Conservation (phyloP, 2,797 vertebrate species). For the Schizopygopsis pylzovi region DNA sequence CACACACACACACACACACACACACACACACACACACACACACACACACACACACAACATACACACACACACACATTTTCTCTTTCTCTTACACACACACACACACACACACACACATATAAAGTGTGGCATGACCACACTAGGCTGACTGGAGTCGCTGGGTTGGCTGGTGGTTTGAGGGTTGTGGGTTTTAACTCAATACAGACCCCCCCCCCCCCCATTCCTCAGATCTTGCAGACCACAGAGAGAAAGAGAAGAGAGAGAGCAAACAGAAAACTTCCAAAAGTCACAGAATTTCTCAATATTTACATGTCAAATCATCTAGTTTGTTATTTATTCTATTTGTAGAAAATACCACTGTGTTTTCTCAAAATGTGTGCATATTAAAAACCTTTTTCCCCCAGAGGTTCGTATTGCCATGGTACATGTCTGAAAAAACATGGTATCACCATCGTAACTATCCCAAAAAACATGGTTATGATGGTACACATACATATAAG, state of each 20-base stretch:
- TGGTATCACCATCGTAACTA: neutral
- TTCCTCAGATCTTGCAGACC: constrained; percentile 48
- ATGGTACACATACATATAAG: neutral
- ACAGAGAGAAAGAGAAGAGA: constrained; percentile 31
- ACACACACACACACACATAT: neutral
- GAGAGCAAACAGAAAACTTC: neutral
- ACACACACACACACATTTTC: neutral
- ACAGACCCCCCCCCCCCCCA: constrained; percentile 48
- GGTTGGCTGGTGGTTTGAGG: constrained; percentile 60
- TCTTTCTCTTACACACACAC: constrained; percentile 21
- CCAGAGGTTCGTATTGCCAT: neutral
- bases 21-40: too few relatives aligned
- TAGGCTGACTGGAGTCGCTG: constrained; percentile 62
- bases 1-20: too few relatives aligned
- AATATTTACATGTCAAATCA: constrained; percentile 17
- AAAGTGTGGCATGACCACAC: constrained; percentile 57
- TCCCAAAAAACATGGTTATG: neutral
- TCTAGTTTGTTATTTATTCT: constrained; percentile 16
- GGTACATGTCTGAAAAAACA: neutral
- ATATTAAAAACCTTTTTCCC: neutral
- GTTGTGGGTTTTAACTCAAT: constrained; percentile 60
- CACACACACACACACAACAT: neutral
- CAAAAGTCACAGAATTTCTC: neutral
- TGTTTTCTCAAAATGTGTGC: neutral
- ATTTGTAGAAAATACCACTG: constrained; percentile 21